Evolutionary conservation across 2,888 invertebrate species (phyloP), one percentile per base, ranked within the genome.

Genomic region (Cephonodes hylas): DNA sequence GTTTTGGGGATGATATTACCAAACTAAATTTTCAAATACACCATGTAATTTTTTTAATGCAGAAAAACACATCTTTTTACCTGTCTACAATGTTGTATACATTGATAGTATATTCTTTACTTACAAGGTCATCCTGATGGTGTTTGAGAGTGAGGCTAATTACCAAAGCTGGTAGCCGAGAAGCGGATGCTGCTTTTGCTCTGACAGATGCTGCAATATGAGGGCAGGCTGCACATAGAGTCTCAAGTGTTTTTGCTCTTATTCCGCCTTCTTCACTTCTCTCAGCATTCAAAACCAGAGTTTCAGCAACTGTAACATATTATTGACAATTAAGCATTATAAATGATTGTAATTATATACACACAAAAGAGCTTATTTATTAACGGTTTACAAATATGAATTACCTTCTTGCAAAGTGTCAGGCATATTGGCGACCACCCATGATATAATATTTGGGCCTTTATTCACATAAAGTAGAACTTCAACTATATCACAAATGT

Each of bases 391-490:
- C n/a, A n/a, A n/a, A n/a, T n/a, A n/a, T 44, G 31, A 38, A 27
- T 68, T 77, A 96, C 96, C 96, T 94, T 99, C 98, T 77, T 95
- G 95, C 82, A 98, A 97, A 73, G 96, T 96, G 80, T 99, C 98
- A 0, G 99, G 98, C 91, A 97, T 97, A 84, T 99, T 99, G 0
- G 98, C 98, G 1, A 99, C 96, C 67, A 99, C 93, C 89, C 98
- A 96, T 75, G 97, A 97, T 73, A 99, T 96, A 64, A 99, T 96
- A 70, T 95, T 94, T 10, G 97, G 95, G 0, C 99, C 99, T 88
- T 97, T 97, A 74, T 97, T 96, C 0, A 99, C 96, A 88, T 97
- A 96, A 1, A 99, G 91, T 20, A 99, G 86, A 0, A 97, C 97
- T 90, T 99, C 99, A 5, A 96, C 95, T 61, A 97, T 93, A 69